Evolutionary conservation across 37 sponge, comb jelly and placozoan species (phyloP), one percentile per base, ranked within the genome.

Genomic region (Cliona cf. orientalis): DNA sequence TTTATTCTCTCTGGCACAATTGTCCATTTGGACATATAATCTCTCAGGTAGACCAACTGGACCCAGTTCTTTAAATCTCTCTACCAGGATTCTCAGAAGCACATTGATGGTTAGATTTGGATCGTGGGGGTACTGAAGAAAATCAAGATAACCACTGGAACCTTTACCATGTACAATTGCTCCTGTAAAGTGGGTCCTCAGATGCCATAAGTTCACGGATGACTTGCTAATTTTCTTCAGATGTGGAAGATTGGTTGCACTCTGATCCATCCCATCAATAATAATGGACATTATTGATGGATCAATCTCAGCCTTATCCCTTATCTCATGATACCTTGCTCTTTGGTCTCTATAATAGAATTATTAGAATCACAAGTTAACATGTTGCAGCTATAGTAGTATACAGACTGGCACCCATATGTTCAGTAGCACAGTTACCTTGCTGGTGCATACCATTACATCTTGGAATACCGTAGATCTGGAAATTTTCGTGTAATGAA

Each of bases 211-310:
- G 53, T 86, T 86, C 12, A 41, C 73, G 23, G 36, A 42, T 31
- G 86, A 86, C 40, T 86, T 86, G 62, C 36, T 39, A 34, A 58
- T 14, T 7, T 25, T 33, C 39, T 43, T 43, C 0, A 68, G 46
- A 19, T 84, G 57, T 19, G 85, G 85, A 11, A 84, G 35, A 62
- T 71, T 78, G 21, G 72, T 78, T 58, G 58, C 71, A 36, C 60
- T 33, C 66, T 86, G 86, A 57, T 86, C 86, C 86, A 86, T 86
- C 22, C 86, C 86, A 70, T 86, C 86, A 12, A 77, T 69, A 21
- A 86, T 86, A 4, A 86, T 35, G 28, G 86, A 76, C 37, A 86
- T 60, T 37, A 64, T 75, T 23, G 22, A 25, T 22, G 33, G 29
- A 36, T 75, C 76, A 22, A 35, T 75, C 76, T 75, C 76, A 39